phyloP scores from a whole-genome alignment of 2,797 vertebrate species.

The Bovichtus diacanthus region DNA sequence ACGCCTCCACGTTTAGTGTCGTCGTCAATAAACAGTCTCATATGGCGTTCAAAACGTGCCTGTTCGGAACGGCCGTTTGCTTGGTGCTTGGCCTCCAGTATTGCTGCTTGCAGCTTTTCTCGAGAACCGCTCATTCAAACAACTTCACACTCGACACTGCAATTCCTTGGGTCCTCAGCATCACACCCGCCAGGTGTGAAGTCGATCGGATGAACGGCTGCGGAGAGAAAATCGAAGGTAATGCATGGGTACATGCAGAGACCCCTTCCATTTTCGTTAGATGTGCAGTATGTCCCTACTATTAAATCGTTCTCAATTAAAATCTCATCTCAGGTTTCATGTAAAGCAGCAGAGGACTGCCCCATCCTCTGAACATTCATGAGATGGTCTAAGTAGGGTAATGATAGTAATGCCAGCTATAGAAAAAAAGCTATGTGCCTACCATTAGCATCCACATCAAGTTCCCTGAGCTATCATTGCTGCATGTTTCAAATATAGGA shows the following conservation, averaged over 20 bases:
- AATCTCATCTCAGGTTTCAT: slow-evolving; percentile 16
- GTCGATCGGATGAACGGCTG: no score
- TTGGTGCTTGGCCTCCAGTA: no score
- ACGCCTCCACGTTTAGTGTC: background rate
- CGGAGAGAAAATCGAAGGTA: no score
- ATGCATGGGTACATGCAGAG: no score
- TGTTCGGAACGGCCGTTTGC: background rate
- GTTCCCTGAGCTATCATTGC: slow-evolving; percentile 25
- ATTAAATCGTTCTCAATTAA: slow-evolving; percentile 10
- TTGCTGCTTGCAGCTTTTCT: no score
- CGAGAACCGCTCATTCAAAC: no score
- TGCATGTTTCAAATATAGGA: slow-evolving; percentile 48
- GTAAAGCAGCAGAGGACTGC: background rate
- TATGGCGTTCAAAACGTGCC: background rate
- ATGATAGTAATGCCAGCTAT: slow-evolving; percentile 16
- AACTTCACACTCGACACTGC: no score
- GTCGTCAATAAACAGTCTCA: slow-evolving; percentile 3
- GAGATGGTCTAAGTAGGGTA: slow-evolving; percentile 7
- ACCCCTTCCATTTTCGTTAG: rapidly evolving
- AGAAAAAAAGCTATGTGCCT: slow-evolving; percentile 34
- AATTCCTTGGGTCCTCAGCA: no score
- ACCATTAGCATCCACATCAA: slow-evolving; percentile 33
- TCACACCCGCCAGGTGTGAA: no score
- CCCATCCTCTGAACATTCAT: slow-evolving; percentile 23
- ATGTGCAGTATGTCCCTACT: background rate